phyloP scores from a whole-genome alignment of 2,113 vertebrate genomes.

The Mormoops blainvillei region DNA sequence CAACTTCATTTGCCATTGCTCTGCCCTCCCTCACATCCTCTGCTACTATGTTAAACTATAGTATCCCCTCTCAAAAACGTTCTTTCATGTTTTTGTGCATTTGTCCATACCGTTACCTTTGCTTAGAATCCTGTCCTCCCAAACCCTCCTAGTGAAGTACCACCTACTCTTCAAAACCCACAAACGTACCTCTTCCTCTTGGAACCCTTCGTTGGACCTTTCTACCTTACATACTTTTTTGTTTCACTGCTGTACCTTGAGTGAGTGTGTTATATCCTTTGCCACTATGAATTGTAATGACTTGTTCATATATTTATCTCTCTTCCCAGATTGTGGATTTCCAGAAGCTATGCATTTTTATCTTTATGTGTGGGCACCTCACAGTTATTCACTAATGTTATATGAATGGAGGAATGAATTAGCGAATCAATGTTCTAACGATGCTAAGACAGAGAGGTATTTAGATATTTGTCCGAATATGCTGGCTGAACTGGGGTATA shows the following conservation, averaged over 20 bases:
- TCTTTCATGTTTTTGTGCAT: background rate
- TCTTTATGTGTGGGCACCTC: background rate
- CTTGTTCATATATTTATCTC: background rate
- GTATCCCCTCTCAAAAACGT: background rate
- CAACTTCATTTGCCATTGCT: background rate
- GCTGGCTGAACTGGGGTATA: background rate
- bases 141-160: background rate
- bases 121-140: background rate
- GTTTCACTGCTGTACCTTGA: background rate
- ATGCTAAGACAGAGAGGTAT: background rate
- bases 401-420: background rate
- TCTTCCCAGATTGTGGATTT: background rate
- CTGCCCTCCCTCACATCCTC: background rate
- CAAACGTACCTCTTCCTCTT: background rate
- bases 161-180: background rate
- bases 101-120: background rate
- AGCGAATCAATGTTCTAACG: background rate
- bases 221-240: background rate
- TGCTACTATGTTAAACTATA: background rate
- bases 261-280: background rate
- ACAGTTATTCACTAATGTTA: background rate
- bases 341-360: background rate
- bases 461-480: slow-evolving; percentile 35
- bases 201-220: background rate
- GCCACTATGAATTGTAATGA: background rate